A percentile compares a stretch with the other conserved stretches of the same genome.
These are phyloP conservation scores for Drosophila affinis DNA, from an alignment of 2,888 invertebrate genomes.

Conservation along the genomic window DNA sequence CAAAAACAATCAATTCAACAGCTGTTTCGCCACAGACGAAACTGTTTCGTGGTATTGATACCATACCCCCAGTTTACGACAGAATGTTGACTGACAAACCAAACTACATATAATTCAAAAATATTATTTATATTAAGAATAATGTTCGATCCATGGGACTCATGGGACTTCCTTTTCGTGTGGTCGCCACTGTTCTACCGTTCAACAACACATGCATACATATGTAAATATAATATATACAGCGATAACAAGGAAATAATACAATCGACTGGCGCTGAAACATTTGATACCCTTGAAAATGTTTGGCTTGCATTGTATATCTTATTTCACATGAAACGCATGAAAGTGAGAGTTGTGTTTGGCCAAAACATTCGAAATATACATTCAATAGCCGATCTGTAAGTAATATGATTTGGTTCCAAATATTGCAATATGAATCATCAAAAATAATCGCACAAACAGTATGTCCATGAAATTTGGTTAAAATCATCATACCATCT, in stretches of 20 bases:
- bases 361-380: no score
- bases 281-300: neutral
- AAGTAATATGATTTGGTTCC: no score
- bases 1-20: neutral
- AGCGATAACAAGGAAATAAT: neutral
- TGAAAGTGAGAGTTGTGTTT: neutral
- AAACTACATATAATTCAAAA: neutral
- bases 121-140: neutral
- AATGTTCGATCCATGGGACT: neutral
- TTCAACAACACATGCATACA: neutral
- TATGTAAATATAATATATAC: no score
- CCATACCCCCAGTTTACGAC: neutral
- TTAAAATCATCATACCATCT: neutral
- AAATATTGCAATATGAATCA: no score
- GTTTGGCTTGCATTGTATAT: neutral
- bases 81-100: neutral
- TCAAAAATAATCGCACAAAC: no score
- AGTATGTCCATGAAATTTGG: neutral
- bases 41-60: neutral
- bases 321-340: neutral
- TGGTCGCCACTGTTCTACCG: neutral
- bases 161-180: no score
- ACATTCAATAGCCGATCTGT: no score
- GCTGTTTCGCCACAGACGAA: neutral
- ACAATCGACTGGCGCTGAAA: neutral